Evolutionary conservation across 1,140 invertebrate genomes (phyloP), one percentile per base, ranked within the genome.

Genomic region (Scaptomyza montana): DNA sequence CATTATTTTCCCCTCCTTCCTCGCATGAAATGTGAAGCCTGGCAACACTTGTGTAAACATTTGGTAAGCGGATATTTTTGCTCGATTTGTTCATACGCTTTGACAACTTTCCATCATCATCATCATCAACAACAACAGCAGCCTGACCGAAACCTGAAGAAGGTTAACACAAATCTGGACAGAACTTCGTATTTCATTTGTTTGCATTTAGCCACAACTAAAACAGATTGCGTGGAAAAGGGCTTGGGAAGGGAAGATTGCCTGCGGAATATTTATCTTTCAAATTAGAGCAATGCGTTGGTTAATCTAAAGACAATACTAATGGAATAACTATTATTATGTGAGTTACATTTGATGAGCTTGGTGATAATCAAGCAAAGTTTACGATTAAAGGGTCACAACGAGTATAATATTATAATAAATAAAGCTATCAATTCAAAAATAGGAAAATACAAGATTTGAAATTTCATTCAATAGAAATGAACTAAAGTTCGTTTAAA

Each of bases 61-160:
- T 77, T 75, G 65, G 81, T 78, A 90, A 89, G 77, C 84, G 84
- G 84, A 89, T 85, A 89, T 89, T 89, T 73, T 87, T 59, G 77
- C 51, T 90, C 85, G 85, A 89, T 89, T 89, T 89, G 77, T 75
- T 89, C 68, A 46, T 65, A 51, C 61, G 79, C 77, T 63, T 84
- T 89, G 85, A 89, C 85, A 89, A 85, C 80, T 89, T 85, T 89
- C 80, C 85, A 89, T 89, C 85, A 89, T 78, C 79, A 87, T 77
- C 73, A 77, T 21, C 82, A 50, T 9, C 54, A 51, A 21, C 59
- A 57, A 28, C 49, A 46, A 68, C 67, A 86, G 71, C 61, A 76
- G n/a, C 71, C 43, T 12, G 13, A 59, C 33, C 12, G 41, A 54
- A 21, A 54, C 72, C 56, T 46, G 61, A 41, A 61, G 53, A 28